Evolutionary conservation across 2,797 vertebrate genomes (phyloP), one percentile per base, ranked within the genome.

Genomic region (Pseudochaenichthys georgianus): DNA sequence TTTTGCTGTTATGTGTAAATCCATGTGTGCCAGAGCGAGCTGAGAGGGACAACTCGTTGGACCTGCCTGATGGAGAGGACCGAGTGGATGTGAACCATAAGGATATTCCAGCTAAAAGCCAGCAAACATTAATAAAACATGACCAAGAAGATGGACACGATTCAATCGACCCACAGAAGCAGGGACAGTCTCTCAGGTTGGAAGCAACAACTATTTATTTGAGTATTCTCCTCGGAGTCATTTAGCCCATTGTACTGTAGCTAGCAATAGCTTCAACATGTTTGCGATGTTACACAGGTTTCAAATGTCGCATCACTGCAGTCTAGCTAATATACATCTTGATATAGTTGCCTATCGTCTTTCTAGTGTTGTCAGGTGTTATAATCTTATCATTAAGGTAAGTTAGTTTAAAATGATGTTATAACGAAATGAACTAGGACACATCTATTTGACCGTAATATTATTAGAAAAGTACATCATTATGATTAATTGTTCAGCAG

Each of bases 161-260:
- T 23, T 19, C 68, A 77, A 23, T 43, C 9, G 47, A 63, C 0
- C 38, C 28, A 4, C 51, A 48, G 13, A 80, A 75, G 13, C 78
- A 89, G 31, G 84, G 63, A 4, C 80, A 71, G 38, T 7, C 74
- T 60, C 13, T 53, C 82, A 93, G 91, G 93, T 93, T 55, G 63
- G 77, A 71, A n/a, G 42, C 3, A 11, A 23, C 19, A 70, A 3
- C 43, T 10, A 34, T 21, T 54, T 0, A 47, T 70, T 59, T 58
- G 1, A 50, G 1, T 15, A 12, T 9, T 67, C 1, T 12, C 19
- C 28, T 3, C 31, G 42, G 5, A 38, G n/a, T 19, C 54, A 31
- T 2, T 70, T 59, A 58, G 21, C 19, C 50, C 9, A 16, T 0
- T 31, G 11, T 5, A 28, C 28, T 28, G 28, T 43, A 69, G 75